These are phyloP conservation scores for Propithecus deckenii DNA, from an alignment of 2,797 vertebrate genomes.

Conservation along the genomic window DNA sequence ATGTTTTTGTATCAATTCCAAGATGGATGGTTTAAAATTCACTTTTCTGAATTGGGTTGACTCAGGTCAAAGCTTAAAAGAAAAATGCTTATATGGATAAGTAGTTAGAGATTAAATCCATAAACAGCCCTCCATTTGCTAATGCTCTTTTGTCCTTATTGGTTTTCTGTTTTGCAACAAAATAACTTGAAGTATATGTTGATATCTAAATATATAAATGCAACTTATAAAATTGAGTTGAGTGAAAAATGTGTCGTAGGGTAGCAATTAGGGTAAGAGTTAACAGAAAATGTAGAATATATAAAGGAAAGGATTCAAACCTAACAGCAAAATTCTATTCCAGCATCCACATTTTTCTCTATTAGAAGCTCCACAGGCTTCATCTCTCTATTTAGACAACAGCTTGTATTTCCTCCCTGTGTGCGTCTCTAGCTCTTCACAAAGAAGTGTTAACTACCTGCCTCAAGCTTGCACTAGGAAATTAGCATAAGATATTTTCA, in stretches of 20 bases:
- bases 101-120: conserved; percentile 61
- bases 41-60: conserved; percentile 75
- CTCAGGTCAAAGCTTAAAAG: conserved; percentile 78
- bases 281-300: neutral
- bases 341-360: conserved; percentile 80
- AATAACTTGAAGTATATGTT: conserved; percentile 50
- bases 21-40: conserved; percentile 71
- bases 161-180: conserved; percentile 56
- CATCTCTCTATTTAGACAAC: conserved; percentile 82
- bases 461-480: conserved; percentile 87
- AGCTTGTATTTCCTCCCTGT: conserved; percentile 85
- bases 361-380: conserved; percentile 84
- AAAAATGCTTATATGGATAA: conserved; percentile 65
- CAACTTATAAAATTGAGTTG: conserved; percentile 61
- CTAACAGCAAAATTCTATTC: neutral
- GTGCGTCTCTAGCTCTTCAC: conserved; percentile 85
- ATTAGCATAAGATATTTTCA: conserved; percentile 95
- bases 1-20: conserved; percentile 71
- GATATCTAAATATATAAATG: conserved; percentile 49
- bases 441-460: conserved; percentile 90
- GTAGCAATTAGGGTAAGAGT: conserved; percentile 18
- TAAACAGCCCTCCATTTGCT: conserved; percentile 72
- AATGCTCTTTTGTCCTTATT: conserved; percentile 42
- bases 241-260: conserved; percentile 55
- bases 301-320: neutral